These are phyloP conservation scores for Sisyra nigra DNA, from an alignment of 2,888 invertebrate genomes.

Conservation along the genomic window DNA sequence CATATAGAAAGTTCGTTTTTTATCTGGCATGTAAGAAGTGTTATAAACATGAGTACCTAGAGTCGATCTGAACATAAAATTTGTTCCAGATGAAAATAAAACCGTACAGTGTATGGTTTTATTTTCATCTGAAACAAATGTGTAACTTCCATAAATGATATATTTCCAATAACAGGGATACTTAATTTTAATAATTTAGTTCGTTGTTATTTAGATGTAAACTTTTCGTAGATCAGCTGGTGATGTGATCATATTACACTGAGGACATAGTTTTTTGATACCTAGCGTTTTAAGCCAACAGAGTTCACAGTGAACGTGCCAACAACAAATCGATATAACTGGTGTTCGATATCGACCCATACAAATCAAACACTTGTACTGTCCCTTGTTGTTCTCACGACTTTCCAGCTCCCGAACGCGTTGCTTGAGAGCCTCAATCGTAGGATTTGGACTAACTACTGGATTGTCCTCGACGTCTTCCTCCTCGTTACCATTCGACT, in stretches of 20 bases:
- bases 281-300: conserved; percentile 59
- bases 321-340: conserved; percentile 85
- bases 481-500: conserved; percentile 17
- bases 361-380: conserved; percentile 79
- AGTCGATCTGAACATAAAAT: too few relatives aligned
- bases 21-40: too few relatives aligned
- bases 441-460: conserved; percentile 22
- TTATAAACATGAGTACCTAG: too few relatives aligned
- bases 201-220: conserved; percentile 80
- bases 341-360: conserved; percentile 74
- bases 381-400: conserved; percentile 34
- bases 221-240: conserved; percentile 72
- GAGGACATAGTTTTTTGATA: conserved; percentile 86
- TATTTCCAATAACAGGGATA: too few relatives aligned
- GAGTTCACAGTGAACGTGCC: conserved; percentile 91
- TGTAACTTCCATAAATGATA: too few relatives aligned
- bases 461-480: conserved; percentile 15
- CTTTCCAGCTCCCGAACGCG: conserved; percentile 61
- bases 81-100: too few relatives aligned
- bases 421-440: conserved; percentile 58
- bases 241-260: conserved; percentile 86
- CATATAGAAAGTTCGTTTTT: too few relatives aligned
- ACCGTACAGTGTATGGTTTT: too few relatives aligned
- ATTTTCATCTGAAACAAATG: too few relatives aligned
- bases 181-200: neutral